A percentile compares a stretch with the other conserved stretches of the same genome.
Evolutionary conservation across 2,797 vertebrate genomes (phyloP).

Genomic region (Lophotriccus pileatus): DNA sequence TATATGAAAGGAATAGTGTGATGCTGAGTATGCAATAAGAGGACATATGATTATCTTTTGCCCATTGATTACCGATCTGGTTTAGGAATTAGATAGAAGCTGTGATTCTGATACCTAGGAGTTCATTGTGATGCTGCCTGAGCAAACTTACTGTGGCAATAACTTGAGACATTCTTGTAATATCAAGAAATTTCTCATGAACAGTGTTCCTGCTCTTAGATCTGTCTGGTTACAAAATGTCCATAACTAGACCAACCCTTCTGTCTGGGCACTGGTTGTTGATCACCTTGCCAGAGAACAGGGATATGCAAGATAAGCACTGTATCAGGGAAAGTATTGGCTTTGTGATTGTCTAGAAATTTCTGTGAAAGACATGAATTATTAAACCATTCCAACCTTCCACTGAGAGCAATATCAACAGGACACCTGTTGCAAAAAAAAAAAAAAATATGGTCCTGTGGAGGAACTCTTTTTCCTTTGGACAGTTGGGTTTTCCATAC

Average conservation of each 20-base stretch:
- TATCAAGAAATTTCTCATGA: not conserved
- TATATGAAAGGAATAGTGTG: not conserved
- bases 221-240: not conserved
- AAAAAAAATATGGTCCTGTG: fast-evolving
- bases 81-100: not conserved
- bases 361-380: not conserved
- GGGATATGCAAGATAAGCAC: not conserved
- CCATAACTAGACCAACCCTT: not conserved
- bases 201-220: not conserved
- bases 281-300: not conserved
- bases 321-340: not conserved
- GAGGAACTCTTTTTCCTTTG: not conserved
- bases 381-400: not conserved
- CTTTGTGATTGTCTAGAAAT: not conserved
- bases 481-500: not conserved
- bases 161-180: not conserved
- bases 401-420: not conserved
- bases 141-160: not conserved
- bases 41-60: not conserved
- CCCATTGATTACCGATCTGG: fast-evolving
- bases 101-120: not conserved
- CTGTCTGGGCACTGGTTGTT: not conserved
- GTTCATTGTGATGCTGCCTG: not conserved
- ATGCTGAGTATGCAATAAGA: not conserved
- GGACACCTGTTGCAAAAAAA: not conserved